These are phyloP conservation scores for Hoplostethus atlanticus DNA, from an alignment of 2,797 vertebrate species.

Conservation along the genomic window DNA sequence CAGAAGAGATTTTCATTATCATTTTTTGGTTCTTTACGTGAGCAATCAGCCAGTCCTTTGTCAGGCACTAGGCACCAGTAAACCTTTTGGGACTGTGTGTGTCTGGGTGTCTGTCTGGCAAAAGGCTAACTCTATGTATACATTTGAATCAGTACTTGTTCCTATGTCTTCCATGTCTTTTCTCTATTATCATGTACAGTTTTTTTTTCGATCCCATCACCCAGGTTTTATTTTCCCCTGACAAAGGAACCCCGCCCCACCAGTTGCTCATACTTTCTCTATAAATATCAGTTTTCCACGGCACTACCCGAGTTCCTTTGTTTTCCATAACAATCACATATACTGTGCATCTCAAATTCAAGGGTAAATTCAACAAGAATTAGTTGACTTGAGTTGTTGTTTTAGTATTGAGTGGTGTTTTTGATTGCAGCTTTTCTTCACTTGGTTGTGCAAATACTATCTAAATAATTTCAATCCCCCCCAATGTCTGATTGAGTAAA, in stretches of 20 bases:
- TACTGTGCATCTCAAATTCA: not conserved
- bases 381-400: not conserved
- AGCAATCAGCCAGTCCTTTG: not conserved
- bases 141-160: not conserved
- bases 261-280: slow-evolving; percentile 44
- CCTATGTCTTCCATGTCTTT: not conserved
- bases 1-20: not conserved
- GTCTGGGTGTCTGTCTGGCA: slow-evolving; percentile 15
- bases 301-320: not conserved
- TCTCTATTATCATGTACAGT: not conserved
- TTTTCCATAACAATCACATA: not conserved
- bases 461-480: too few species aligned
- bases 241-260: slow-evolving; percentile 67
- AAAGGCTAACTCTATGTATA: not conserved
- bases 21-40: slow-evolving; percentile 3
- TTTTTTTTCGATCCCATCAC: not conserved
- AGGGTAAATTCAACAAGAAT: not conserved
- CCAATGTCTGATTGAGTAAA: too few species aligned
- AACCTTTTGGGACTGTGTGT: not conserved
- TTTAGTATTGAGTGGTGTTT: too few species aligned
- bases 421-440: too few species aligned
- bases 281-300: slow-evolving; percentile 42
- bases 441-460: too few species aligned
- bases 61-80: not conserved
- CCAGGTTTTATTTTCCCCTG: slow-evolving; percentile 22